Base-by-base conservation (phyloP, 2,113 vertebrate genomes). In the Ivindomyrus marchei region DNA sequence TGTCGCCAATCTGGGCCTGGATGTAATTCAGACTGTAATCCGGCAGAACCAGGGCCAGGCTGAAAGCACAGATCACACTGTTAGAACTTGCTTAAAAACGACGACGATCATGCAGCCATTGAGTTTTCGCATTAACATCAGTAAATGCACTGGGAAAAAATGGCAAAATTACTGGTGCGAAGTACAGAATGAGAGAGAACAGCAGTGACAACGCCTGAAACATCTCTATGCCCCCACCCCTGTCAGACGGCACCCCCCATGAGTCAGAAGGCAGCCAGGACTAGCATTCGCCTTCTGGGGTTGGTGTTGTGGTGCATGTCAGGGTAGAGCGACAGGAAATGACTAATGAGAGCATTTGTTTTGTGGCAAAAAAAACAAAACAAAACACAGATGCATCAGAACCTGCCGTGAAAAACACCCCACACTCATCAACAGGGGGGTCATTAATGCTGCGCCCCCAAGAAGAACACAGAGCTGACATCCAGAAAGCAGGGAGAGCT, bases 1-100 rank as follows among this genome's bases (percentile, higher is more conserved):
- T 94, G 90, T 99, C 97, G 66, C 98, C 97, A 92, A 98, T 95
- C 94, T 96, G 97, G 90, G 98, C 97, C 95, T 98, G 97, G 95
- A 99, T 98, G 95, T 99, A 99, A 95, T 99, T 97, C 95, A 98
- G 97, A 92, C 97, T 98, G 96, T 99, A 99, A 93, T 98, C 97
- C 80, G 98, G 98, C 93, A 99, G 96, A 91, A 97, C 98, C 93
- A 99, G 95, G 88, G 98, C 98, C 96, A 99, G 96, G 95, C 98
- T 99, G 95, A 42, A 95, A 93, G 97, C 94, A 96, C 90, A 92
- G 74, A 90, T 47, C 90, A 6, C 91, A 74, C 89, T 83, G 1
- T 2, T 85, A 27, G 11, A 77, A 36, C 31, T 17, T 15, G 27
- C 31, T 49, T 19, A 62, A 27, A 11, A 74, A 31, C 5, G 1